A percentile compares a stretch with the other conserved stretches of the same genome.
These are phyloP conservation scores for Neomorphus geoffroyi DNA, from an alignment of 2,797 vertebrate species.

Conservation along the genomic window DNA sequence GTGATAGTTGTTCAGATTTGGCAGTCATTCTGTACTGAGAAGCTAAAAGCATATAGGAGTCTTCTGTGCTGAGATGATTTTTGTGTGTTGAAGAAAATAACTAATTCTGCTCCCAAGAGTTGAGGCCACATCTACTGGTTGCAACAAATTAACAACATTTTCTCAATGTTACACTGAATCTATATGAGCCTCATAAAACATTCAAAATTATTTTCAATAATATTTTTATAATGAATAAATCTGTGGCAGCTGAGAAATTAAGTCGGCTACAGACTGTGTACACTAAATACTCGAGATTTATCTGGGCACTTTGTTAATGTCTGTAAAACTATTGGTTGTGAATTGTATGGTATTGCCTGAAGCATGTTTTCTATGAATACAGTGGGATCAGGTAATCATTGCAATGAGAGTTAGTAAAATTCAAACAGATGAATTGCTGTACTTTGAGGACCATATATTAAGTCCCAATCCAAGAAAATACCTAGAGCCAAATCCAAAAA, in stretches of 20 bases:
- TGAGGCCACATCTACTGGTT: neutral
- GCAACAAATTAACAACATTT: neutral
- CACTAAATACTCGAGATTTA: neutral
- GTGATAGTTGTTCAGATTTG: neutral
- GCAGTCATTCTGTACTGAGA: neutral
- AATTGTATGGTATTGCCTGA: slow-evolving; percentile 14
- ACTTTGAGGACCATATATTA: neutral
- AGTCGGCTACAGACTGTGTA: neutral
- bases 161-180: neutral
- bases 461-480: neutral
- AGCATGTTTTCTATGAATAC: slow-evolving; percentile 30
- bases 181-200: neutral
- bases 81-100: neutral
- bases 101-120: neutral
- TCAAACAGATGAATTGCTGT: neutral
- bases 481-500: neutral
- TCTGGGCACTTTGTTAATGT: neutral
- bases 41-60: neutral
- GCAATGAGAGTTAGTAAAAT: neutral
- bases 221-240: neutral
- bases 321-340: slow-evolving; percentile 5
- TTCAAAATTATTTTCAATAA: slow-evolving; percentile 4
- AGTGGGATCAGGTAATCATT: slow-evolving; percentile 13
- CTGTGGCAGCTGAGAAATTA: neutral
- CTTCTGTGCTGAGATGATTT: neutral